phyloP scores from a whole-genome alignment of 2,888 invertebrate species.

The Tanypteryx hageni region DNA sequence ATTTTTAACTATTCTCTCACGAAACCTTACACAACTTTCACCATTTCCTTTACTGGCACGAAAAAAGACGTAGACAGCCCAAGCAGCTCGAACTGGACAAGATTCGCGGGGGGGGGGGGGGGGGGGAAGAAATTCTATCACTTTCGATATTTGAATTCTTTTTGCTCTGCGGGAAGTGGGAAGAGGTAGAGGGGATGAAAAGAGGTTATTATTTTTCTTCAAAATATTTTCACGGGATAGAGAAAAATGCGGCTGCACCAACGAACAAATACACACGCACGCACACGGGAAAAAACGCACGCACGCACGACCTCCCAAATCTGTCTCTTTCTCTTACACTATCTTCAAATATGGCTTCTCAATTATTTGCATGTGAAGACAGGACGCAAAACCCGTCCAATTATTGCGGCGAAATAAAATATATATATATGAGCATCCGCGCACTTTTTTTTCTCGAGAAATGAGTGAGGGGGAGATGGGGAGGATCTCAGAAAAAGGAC shows the following conservation, averaged over 20 bases:
- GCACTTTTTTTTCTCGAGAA: neutral
- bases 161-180: neutral
- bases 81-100: conserved; percentile 42
- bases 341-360: too few species aligned
- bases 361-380: conserved; percentile 55
- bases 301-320: too few species aligned
- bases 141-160: neutral
- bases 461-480: neutral
- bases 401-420: conserved; percentile 12
- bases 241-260: neutral
- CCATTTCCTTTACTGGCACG: conserved; percentile 27
- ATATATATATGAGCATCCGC: conserved; percentile 4
- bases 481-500: too few species aligned
- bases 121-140: neutral
- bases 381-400: conserved; percentile 37
- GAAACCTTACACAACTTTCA: conserved; percentile 9
- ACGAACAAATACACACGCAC: neutral
- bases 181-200: neutral
- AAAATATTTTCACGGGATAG: neutral
- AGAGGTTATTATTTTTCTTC: too few species aligned
- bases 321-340: too few species aligned
- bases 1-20: conserved; percentile 26
- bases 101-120: neutral
- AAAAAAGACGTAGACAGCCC: conserved; percentile 47
- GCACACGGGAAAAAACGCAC: neutral